Base-by-base conservation (phyloP, 35 echinoderm and acorn worm species). In the Lytechinus pictus region DNA sequence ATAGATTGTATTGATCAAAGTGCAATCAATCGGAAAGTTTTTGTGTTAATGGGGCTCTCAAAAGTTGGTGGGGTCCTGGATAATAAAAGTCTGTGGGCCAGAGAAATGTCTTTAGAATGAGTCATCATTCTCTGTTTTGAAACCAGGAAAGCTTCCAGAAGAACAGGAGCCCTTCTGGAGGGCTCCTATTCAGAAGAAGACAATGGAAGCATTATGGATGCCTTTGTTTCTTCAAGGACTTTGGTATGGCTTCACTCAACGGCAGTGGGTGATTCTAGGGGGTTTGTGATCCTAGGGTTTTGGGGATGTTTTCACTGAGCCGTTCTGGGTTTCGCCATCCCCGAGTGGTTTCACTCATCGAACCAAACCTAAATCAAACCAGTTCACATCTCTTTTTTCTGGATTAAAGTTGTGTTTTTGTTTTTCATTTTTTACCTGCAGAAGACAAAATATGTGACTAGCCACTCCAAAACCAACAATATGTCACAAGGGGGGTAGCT, bases 81-180 rank as follows among this genome's bases (percentile, higher is more conserved):
- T 58, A 79, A 79, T 79, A 79, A 79, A 79, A 79, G 21, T n/a
- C 19, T 14, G 21, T 79, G 66, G 19, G 66, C 66, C 66, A 79
- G 66, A 24, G 6, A 79, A 79, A 79, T 79, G 66, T 5, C 66
- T 79, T 16, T 0, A 16, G 66, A 79, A 79, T 79, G 66, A 79
- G 66, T 79, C 66, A 79, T 79, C 66, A 79, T 24, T 79, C 66
- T 79, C 66, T 24, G 66, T 79, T 79, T 79, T 79, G 66, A 79
- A 79, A 79, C 66, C 66, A 16, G 66, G 4, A 24, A 79, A 79
- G 66, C 66, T 24, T 24, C n/a, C 19, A 79, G 19, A 79, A 79
- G 56, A 58, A 44, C 33, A 44, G 33, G 19, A 79, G 66, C n/a
- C 66, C 66, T 79, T 79, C 66, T 24, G 66, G 16, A 79, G 66